phyloP scores from a whole-genome alignment of 2,113 vertebrate species.

The Prunella himalayana region DNA sequence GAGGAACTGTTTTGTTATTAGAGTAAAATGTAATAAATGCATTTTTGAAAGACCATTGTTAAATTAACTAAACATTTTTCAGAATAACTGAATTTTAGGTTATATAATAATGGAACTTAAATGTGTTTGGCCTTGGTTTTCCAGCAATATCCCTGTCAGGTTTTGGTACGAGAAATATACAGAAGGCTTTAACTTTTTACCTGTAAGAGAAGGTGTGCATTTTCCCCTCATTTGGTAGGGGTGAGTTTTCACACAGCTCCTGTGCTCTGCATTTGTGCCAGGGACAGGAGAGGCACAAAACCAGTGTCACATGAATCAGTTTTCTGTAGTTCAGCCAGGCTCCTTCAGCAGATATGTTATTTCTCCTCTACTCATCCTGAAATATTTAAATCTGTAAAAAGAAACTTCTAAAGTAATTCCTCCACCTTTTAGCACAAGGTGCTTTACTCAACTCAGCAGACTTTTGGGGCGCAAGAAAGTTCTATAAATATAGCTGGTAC shows the following conservation, averaged over 20 bases:
- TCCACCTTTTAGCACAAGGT: background rate
- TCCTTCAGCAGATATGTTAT: background rate
- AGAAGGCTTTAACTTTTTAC: background rate
- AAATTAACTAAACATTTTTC: conserved; percentile 14
- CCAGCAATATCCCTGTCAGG: background rate
- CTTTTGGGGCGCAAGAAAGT: background rate
- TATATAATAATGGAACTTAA: background rate
- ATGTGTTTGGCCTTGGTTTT: background rate
- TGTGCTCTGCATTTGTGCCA: background rate
- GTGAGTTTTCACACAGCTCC: background rate
- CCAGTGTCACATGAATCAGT: background rate
- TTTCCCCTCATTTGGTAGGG: background rate
- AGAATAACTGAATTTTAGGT: background rate
- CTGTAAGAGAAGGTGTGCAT: background rate
- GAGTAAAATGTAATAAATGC: background rate
- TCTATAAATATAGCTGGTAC: background rate
- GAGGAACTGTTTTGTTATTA: background rate
- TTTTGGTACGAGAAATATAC: background rate
- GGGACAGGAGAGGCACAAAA: background rate
- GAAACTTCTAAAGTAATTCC: background rate
- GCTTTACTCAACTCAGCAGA: background rate
- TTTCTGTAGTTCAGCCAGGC: background rate
- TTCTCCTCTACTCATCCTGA: background rate
- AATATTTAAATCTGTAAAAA: background rate
- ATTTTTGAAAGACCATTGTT: background rate